Evolutionary conservation across 2,888 invertebrate species (phyloP), one percentile per base, ranked within the genome.

Genomic region (Parapristionchus giblindavisi): DNA sequence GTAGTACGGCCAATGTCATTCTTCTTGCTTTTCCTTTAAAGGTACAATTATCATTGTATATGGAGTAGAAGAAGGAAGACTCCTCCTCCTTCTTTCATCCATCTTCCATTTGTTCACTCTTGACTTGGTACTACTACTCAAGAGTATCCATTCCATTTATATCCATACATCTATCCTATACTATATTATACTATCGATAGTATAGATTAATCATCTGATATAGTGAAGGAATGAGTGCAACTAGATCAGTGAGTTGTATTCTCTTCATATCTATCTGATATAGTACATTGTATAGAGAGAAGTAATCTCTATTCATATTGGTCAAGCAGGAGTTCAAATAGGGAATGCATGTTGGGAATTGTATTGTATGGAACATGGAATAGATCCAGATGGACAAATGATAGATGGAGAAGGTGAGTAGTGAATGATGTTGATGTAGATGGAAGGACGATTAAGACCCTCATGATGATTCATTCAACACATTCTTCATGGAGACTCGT

Each of bases 251-350:
- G 24, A 56, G 56, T 56, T 8, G 8, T 56, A 8, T 56, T 27
- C 17, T 24, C 56, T 24, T 11, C 27, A 74, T 32, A 70, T 36
- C 54, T 43, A 78, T 27, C 74, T 40, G 24, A 79, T 68, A 75
- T 58, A 11, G 11, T 11, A 36, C 6, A 11, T 63, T 48, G 73
- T 82, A 27, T 34, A 81, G 83, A 79, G 83, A 17, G 83, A 82
- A 78, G 83, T 82, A 38, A 78, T 82, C 72, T 80, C 80, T 24
- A 79, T 82, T 83, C 63, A 82, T 65, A 79, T 84, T 11, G 83
- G 83, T 17, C 83, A 82, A 48, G 83, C 83, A 11, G 83, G 83
- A n/a, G 83, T 82, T 1, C 83, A 82, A 58, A 82, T 82, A 27
- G 83, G 83, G 4, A 82, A 82, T 65, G 83, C 83, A 24, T 78